Conservation (phyloP, 2,888 invertebrate genomes). For the Arctia plantaginis region DNA sequence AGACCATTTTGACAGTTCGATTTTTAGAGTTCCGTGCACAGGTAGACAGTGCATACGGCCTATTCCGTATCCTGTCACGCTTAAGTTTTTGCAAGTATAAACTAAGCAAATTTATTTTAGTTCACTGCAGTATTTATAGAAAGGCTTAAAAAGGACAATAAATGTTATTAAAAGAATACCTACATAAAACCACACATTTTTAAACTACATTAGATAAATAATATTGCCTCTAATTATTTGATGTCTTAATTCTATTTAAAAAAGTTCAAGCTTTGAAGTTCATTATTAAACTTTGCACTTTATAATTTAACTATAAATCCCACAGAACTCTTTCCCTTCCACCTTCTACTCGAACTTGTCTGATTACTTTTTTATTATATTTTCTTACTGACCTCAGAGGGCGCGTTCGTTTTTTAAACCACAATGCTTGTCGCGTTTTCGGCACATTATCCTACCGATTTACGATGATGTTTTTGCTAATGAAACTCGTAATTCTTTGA, state of each 20-base stretch:
- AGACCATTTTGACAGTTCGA: constrained; percentile 84
- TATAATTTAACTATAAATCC: neutral
- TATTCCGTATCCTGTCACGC: constrained; percentile 7
- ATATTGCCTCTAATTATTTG: neutral
- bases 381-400: constrained; percentile 61
- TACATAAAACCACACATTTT: neutral
- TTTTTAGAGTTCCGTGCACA: constrained; percentile 67
- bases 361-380: constrained; percentile 40
- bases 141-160: neutral
- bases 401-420: constrained; percentile 65
- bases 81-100: constrained; percentile 4
- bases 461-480: constrained; percentile 79
- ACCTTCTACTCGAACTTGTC: constrained; percentile 32
- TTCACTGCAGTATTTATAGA: neutral
- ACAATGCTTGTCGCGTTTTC: constrained; percentile 74
- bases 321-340: constrained; percentile 35
- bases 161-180: too few relatives aligned
- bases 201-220: neutral
- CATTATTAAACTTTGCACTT: neutral
- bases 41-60: constrained; percentile 21
- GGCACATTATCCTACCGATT: constrained; percentile 75
- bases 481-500: constrained; percentile 66
- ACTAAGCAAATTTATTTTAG: constrained; percentile 17
- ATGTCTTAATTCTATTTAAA: neutral
- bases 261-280: neutral